Evolutionary conservation across 2,888 invertebrate species (phyloP).

Genomic region (Arrhopalites spinosus): DNA sequence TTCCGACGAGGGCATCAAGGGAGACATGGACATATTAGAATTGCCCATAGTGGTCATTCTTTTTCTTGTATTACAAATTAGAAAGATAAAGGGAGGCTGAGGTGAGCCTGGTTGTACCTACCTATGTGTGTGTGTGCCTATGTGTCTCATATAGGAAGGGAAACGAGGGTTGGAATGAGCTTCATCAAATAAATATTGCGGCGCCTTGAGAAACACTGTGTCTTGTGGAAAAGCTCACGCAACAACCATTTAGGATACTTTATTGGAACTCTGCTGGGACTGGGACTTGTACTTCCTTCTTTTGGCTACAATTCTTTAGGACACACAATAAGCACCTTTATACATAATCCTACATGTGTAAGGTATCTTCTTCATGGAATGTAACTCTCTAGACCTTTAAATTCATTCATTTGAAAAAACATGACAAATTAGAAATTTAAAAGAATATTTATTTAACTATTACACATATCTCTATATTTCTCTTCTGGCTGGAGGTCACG

Average conservation of each 20-base stretch:
- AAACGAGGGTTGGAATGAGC: slow-evolving; percentile 41
- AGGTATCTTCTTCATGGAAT: no score
- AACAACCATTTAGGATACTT: slow-evolving; percentile 53
- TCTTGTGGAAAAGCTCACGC: slow-evolving; percentile 51
- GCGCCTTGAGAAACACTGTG: slow-evolving; percentile 52
- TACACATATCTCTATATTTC: not conserved
- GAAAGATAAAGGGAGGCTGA: no score
- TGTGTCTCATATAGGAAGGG: no score
- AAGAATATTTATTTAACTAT: slow-evolving; percentile 2
- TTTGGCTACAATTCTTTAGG: not conserved
- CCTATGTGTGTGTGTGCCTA: not conserved
- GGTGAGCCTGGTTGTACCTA: no score
- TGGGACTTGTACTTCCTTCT: not conserved
- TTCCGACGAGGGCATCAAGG: no score
- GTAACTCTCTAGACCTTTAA: not conserved
- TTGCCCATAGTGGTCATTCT: no score
- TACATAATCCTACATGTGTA: no score
- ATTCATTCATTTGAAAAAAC: not conserved
- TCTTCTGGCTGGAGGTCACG: not conserved
- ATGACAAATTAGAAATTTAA: slow-evolving; percentile 4
- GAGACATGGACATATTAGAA: no score
- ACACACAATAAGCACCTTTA: not conserved
- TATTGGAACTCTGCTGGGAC: slow-evolving; percentile 51
- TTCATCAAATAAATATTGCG: slow-evolving; percentile 55
- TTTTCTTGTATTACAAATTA: no score